Base-by-base conservation (phyloP, 2,797 vertebrate genomes). In the Melopsittacus undulatus region DNA sequence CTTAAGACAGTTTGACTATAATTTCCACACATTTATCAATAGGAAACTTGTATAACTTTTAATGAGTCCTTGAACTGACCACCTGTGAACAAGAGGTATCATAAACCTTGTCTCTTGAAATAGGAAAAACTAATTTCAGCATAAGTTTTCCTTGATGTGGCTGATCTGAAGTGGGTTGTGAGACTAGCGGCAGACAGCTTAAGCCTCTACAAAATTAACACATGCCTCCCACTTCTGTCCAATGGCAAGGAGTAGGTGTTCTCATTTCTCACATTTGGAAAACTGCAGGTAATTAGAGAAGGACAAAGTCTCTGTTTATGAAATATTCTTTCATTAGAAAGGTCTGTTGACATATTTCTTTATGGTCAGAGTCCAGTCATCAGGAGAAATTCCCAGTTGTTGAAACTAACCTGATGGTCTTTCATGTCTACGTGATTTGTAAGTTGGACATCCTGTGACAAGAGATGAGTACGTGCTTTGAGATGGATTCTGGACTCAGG, bases 41-140 rank as follows among this genome's bases (percentile, higher is more conserved):
- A 97, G 82, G 83, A 94, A 97, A 97, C 84, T 97, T 98, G 94
- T 97, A 54, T 93, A 96, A 98, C 92, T 98, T 98, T 96, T 97
- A 97, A 97, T 96, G 95, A 98, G 93, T 94, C 91, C 87, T 87
- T 94, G 94, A 97, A 97, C 92, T 87, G 93, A 95, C 92, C 91
- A 97, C 95, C 95, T 97, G 96, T 90, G 94, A 97, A 95, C 96
- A 95, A 95, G 92, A 82, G 45, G 36, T 73, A 92, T 70, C 56
- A 5, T 62, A 89, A 92, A 90, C 91, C 96, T 86, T 96, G 94
- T 46, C 93, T 97, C 90, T 90, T 80, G 73, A 92, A 77, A 86
- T 77, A 70, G 59, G 24, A 87, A 78, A 88, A 84, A 81, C 34
- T 68, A 72, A 70, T 86, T 83, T 91, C 78, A 95, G 73, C 7